phyloP scores from a whole-genome alignment of 2,888 invertebrate species.

The Latrodectus elegans region DNA sequence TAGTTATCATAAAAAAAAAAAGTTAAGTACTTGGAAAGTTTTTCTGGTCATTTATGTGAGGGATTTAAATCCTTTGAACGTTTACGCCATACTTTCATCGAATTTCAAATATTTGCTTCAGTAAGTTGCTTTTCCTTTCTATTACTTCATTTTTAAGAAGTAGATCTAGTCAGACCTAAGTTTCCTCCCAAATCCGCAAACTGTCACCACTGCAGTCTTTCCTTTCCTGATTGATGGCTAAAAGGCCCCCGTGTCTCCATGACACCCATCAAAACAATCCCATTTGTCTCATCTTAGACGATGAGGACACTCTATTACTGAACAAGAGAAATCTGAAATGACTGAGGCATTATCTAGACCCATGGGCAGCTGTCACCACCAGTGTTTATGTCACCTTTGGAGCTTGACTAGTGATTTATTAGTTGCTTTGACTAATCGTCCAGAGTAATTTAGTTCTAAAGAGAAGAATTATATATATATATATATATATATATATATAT shows the following conservation, averaged over 20 bases:
- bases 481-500: not conserved
- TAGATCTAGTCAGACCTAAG: not conserved
- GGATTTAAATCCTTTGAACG: no score
- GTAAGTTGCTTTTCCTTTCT: constrained; percentile 7
- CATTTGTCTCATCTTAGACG: constrained; percentile 53
- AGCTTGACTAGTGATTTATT: constrained; percentile 42
- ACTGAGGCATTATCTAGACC: constrained; percentile 38
- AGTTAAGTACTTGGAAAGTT: no score
- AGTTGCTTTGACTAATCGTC: constrained; percentile 31
- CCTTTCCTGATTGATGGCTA: constrained; percentile 55
- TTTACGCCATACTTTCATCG: not conserved
- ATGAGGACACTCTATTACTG: constrained; percentile 54
- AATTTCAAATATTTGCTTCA: not conserved
- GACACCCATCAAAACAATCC: constrained; percentile 52
- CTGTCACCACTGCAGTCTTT: constrained; percentile 57
- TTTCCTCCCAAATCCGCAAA: constrained; percentile 47
- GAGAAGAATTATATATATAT: not conserved
- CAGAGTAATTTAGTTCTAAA: constrained; percentile 30
- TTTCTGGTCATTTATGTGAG: no score
- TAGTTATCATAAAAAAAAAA: no score
- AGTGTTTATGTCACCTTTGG: constrained; percentile 24
- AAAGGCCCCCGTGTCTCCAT: constrained; percentile 40
- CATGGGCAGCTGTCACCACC: constrained; percentile 33
- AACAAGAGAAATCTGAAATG: constrained; percentile 49
- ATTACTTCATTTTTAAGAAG: constrained; percentile 1